These are phyloP conservation scores for Porphyrio hochstetteri DNA, from an alignment of 2,113 vertebrate species.

Conservation along the genomic window DNA sequence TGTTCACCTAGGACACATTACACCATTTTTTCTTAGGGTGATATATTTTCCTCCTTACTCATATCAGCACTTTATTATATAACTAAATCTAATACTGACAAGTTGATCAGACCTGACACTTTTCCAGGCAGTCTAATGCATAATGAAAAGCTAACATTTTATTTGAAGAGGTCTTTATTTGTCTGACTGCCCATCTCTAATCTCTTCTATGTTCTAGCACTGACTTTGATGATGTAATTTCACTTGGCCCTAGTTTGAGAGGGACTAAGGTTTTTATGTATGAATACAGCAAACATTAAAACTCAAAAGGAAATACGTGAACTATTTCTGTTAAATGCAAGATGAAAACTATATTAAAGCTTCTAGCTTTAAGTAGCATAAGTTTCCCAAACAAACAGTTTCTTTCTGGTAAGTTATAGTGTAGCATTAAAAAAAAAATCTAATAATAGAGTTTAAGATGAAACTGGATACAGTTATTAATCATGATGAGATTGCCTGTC, in stretches of 20 bases:
- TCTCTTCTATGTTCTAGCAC: not conserved
- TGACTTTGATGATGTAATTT: not conserved
- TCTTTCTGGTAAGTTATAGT: not conserved
- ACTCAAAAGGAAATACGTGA: not conserved
- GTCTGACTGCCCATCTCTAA: not conserved
- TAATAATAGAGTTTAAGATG: not conserved
- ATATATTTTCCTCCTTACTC: not conserved
- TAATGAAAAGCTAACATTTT: not conserved
- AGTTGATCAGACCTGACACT: not conserved
- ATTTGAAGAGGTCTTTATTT: not conserved
- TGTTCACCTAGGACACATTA: not conserved
- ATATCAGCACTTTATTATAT: not conserved
- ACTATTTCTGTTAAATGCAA: not conserved
- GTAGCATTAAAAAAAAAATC: not conserved
- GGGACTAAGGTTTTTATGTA: not conserved
- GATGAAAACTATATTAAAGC: not conserved
- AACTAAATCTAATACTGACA: not conserved
- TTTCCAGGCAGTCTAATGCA: not conserved
- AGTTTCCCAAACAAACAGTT: not conserved
- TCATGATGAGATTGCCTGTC: not conserved
- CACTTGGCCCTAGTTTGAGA: not conserved
- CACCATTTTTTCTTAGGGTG: not conserved
- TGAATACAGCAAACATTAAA: not conserved
- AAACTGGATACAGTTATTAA: not conserved
- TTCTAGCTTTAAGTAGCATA: not conserved